phyloP scores from a whole-genome alignment of 2,113 vertebrate species.

The Cryptotis parvus region DNA sequence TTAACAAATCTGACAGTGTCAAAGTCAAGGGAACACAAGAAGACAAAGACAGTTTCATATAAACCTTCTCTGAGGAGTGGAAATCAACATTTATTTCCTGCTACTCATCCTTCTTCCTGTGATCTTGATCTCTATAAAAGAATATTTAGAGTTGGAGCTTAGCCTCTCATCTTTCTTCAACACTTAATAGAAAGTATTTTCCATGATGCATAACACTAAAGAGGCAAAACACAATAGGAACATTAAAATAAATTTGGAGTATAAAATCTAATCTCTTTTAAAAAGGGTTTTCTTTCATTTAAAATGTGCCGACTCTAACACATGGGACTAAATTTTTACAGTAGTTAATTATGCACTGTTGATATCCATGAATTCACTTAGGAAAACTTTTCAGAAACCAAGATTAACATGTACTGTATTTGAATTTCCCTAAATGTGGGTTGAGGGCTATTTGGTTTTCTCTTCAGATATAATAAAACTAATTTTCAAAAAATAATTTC shows the following conservation, averaged over 20 bases:
- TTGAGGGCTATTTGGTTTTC: conserved; percentile 42
- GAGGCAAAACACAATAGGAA: not conserved
- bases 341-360: conserved; percentile 45
- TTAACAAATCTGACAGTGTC: not conserved
- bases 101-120: conserved; percentile 33
- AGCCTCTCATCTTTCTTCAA: not conserved
- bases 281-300: conserved; percentile 58
- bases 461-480: conserved; percentile 50
- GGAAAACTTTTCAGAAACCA: conserved; percentile 25
- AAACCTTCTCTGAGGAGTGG: conserved; percentile 39
- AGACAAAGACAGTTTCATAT: conserved; percentile 39
- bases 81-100: conserved; percentile 59
- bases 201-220: not conserved
- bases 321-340: not conserved
- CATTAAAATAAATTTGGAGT: conserved; percentile 16
- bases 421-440: conserved; percentile 28
- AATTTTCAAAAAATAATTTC: not conserved
- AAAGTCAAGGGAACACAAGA: conserved; percentile 45
- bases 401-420: not conserved
- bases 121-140: conserved; percentile 55
- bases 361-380: not conserved
- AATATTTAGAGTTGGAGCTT: conserved; percentile 64
- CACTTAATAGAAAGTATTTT: conserved; percentile 14
- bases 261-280: conserved; percentile 29
- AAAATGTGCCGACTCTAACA: conserved; percentile 41